These are phyloP conservation scores for Etia nguti DNA, from an alignment of 2,113 vertebrate genomes.

Conservation along the genomic window DNA sequence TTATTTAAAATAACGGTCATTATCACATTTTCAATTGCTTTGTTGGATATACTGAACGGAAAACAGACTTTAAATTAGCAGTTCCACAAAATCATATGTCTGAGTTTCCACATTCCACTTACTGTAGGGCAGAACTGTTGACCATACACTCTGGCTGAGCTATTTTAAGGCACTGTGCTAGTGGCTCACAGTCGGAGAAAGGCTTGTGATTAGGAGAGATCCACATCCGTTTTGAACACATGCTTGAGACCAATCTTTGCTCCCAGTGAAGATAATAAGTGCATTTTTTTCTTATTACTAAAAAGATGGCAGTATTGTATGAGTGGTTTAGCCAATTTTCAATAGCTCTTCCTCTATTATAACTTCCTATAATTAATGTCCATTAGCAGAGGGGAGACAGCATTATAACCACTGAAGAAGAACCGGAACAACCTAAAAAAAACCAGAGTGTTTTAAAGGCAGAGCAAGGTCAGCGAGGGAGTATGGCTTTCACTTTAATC, in stretches of 20 bases:
- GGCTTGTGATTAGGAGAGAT: background rate
- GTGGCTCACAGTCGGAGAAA: background rate
- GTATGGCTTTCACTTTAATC: background rate
- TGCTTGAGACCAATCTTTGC: background rate
- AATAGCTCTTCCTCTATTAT: conserved; percentile 13
- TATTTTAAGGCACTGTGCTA: background rate
- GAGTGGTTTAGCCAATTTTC: background rate
- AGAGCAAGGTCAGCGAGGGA: background rate
- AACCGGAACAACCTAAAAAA: background rate
- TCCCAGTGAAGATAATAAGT: background rate
- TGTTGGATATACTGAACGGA: background rate
- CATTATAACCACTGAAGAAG: background rate
- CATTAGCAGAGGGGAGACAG: background rate
- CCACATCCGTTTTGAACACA: background rate
- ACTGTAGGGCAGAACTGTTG: background rate
- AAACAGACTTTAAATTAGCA: conserved; percentile 41
- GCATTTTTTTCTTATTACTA: background rate
- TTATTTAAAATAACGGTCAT: background rate
- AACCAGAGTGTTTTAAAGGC: background rate
- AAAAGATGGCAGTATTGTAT: conserved; percentile 4
- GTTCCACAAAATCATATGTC: background rate
- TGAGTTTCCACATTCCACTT: background rate
- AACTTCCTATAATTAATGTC: conserved; percentile 22
- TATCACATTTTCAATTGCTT: conserved; percentile 9
- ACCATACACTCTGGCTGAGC: background rate